These are phyloP conservation scores for Ceramica pisi DNA, from an alignment of 2,888 invertebrate genomes.

Conservation along the genomic window DNA sequence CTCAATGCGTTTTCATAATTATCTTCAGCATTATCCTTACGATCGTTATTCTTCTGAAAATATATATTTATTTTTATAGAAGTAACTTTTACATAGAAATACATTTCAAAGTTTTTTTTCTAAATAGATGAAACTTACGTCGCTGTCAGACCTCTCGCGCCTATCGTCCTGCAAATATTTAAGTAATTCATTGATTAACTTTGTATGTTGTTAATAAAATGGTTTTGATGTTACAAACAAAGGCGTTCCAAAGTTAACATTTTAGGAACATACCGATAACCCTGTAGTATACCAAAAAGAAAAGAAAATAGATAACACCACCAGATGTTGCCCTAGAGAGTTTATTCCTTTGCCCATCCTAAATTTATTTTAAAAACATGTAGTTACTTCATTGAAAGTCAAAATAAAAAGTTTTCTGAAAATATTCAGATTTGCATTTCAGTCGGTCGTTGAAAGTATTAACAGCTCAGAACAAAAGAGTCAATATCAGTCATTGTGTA, in stretches of 20 bases:
- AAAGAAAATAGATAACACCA: neutral
- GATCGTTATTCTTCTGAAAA: conserved; percentile 35
- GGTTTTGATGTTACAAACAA: neutral
- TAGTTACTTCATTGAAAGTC: neutral
- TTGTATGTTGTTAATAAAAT: neutral
- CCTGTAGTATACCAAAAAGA: neutral
- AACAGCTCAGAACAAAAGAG: neutral
- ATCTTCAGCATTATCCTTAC: conserved; percentile 36
- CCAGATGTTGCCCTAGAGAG: neutral
- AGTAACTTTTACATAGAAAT: neutral
- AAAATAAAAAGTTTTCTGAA: neutral
- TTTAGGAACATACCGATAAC: neutral
- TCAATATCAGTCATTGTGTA: neutral
- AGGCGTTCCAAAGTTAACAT: neutral
- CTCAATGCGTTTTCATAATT: conserved; percentile 29
- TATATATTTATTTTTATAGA: neutral
- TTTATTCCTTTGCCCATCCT: neutral
- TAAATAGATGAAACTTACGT: conserved; percentile 21
- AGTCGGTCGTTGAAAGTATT: neutral
- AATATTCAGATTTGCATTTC: neutral
- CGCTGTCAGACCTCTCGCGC: neutral
- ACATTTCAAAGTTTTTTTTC: neutral
- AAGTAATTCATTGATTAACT: neutral
- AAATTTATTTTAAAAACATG: too few species aligned
- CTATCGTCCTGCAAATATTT: conserved; percentile 33